A percentile compares a stretch with the other conserved stretches of the same genome.
Evolutionary conservation across 2,113 vertebrate species (phyloP).

Genomic region (Saimiri boliviensis): DNA sequence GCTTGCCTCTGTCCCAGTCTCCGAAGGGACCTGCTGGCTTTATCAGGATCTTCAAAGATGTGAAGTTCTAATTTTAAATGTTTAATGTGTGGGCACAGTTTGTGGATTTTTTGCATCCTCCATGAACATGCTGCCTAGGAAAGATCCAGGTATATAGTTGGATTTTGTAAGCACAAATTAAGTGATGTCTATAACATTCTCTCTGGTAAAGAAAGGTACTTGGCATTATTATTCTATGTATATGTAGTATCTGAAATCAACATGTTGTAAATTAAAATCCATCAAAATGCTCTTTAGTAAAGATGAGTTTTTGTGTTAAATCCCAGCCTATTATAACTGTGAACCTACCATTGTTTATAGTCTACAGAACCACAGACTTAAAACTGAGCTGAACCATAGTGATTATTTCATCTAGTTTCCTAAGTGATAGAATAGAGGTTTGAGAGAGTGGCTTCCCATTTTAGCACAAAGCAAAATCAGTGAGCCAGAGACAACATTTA

Average conservation of each 20-base stretch:
- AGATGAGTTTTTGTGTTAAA: not conserved
- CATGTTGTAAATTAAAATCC: not conserved
- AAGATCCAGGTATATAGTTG: not conserved
- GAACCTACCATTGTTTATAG: not conserved
- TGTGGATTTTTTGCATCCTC: not conserved
- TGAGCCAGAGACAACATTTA: not conserved
- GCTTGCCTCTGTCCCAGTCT: not conserved
- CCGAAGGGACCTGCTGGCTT: not conserved
- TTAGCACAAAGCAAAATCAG: not conserved
- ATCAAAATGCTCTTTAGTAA: not conserved
- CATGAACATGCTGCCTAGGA: not conserved
- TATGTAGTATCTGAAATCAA: not conserved
- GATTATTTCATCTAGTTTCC: not conserved
- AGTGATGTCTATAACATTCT: not conserved
- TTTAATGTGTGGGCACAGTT: fast-evolving
- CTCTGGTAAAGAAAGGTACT: not conserved
- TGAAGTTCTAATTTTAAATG: not conserved
- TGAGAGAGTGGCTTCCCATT: not conserved
- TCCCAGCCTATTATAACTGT: not conserved
- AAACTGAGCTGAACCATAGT: not conserved
- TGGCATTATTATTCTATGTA: not conserved
- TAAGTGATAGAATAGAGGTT: not conserved
- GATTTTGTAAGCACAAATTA: not conserved
- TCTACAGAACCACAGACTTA: not conserved
- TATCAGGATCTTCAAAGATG: not conserved